phyloP scores from a whole-genome alignment of 2,113 vertebrate genomes.

The Seriola rivoliana region DNA sequence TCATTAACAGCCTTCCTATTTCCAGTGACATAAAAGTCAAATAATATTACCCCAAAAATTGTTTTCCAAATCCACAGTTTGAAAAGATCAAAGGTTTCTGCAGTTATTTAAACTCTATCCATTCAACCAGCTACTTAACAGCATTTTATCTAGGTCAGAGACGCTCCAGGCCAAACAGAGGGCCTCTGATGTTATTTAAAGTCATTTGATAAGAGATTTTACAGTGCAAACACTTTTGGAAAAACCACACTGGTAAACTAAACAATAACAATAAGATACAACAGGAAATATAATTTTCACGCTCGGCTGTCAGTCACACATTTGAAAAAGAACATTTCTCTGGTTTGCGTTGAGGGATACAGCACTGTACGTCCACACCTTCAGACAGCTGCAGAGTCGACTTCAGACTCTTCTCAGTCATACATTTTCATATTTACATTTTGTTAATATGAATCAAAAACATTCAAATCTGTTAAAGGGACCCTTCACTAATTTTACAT shows the following conservation, averaged over 20 bases:
- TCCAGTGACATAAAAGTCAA: conserved; percentile 26
- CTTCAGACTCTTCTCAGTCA: too few species aligned
- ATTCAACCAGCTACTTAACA: conserved; percentile 26
- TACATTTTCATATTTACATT: too few species aligned
- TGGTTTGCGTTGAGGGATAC: too few species aligned
- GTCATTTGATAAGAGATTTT: conserved; percentile 17
- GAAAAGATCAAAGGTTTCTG: conserved; percentile 53
- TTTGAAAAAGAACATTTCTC: too few species aligned
- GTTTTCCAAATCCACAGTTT: conserved; percentile 28
- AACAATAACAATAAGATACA: not conserved
- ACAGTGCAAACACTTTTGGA: conserved; percentile 12
- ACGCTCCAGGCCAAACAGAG: conserved; percentile 13
- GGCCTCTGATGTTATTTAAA: conserved; percentile 36
- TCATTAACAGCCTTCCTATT: not conserved
- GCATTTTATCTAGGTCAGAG: conserved; percentile 49
- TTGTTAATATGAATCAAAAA: too few species aligned
- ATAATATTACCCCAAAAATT: conserved; percentile 16
- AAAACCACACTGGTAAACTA: not conserved
- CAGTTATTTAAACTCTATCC: conserved; percentile 19
- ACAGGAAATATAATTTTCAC: not conserved
- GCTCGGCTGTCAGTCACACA: too few species aligned
- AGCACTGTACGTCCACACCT: not conserved
- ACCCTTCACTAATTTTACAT: not conserved
- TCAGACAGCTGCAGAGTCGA: not conserved
- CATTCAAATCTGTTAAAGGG: not conserved